phyloP scores from a whole-genome alignment of 2,113 vertebrate species.

The Centropus bengalensis region DNA sequence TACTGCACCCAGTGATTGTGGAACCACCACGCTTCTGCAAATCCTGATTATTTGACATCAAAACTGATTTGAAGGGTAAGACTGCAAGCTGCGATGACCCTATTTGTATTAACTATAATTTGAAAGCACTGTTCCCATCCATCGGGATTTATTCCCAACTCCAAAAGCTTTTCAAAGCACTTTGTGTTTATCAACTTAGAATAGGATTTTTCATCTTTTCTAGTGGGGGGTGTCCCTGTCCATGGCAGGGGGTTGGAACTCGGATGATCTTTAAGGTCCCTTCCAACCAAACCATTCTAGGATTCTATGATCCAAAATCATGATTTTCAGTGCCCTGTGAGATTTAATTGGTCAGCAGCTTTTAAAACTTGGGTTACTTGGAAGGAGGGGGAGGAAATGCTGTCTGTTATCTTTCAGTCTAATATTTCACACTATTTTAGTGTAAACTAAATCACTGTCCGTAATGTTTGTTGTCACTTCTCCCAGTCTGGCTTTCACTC shows the following conservation, averaged over 20 bases:
- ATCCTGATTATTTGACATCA: neutral
- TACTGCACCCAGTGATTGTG: neutral
- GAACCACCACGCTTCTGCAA: neutral
- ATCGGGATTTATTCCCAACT: neutral
- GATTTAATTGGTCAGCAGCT: neutral
- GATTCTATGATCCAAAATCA: neutral
- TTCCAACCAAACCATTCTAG: no score
- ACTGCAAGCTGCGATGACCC: neutral
- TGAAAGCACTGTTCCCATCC: neutral
- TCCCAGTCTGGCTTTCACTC: neutral
- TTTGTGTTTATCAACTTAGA: neutral
- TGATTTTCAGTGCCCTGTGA: neutral
- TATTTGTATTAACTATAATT: neutral
- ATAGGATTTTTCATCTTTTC: neutral
- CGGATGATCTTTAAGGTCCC: no score
- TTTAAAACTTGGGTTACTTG: neutral
- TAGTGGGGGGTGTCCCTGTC: no score
- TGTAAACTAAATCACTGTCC: neutral
- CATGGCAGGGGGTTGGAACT: no score
- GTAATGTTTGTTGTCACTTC: neutral
- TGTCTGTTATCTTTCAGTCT: neutral
- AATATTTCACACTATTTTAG: neutral
- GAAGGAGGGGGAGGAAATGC: neutral
- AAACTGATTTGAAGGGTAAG: neutral
- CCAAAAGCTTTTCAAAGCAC: neutral